Percentiles rank a stretch among this genome's conserved stretches.
Conservation (phyloP, 92 coral and sea anemone species). For the Porites lobata region DNA sequence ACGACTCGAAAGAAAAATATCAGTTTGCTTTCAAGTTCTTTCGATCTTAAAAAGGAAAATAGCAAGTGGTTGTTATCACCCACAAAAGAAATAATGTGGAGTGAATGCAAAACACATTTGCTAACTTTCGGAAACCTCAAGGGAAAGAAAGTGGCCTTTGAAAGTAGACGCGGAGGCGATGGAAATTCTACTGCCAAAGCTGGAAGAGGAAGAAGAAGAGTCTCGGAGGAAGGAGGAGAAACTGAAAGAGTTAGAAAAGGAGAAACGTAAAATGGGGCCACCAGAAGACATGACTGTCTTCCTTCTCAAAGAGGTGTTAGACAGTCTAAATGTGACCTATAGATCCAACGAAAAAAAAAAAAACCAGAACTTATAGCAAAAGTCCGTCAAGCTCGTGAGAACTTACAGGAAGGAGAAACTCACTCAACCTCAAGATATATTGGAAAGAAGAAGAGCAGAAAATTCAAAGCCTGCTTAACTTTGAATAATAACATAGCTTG, state of each 20-base stretch:
- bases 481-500: too few relatives aligned
- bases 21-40: slow-evolving; percentile 15
- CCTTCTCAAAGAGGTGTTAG: slow-evolving; percentile 9
- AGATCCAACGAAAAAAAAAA: background rate
- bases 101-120: slow-evolving; percentile 9
- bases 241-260: background rate
- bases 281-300: background rate
- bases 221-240: background rate
- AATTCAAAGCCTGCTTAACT: too few relatives aligned
- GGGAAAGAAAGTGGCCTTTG: background rate
- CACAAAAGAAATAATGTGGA: slow-evolving; percentile 9
- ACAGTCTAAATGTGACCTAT: background rate
- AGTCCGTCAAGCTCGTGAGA: too few relatives aligned
- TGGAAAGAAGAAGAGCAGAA: too few relatives aligned
- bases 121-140: background rate
- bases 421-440: too few relatives aligned
- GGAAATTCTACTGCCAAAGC: background rate
- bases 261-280: slow-evolving; percentile 5
- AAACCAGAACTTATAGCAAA: too few relatives aligned
- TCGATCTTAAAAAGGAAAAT: background rate
- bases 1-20: background rate
- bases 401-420: too few relatives aligned
- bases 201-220: background rate
- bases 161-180: background rate
- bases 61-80: slow-evolving; percentile 3